Evolutionary conservation across 2,113 vertebrate species (phyloP).

Genomic region (Microtus oregoni): DNA sequence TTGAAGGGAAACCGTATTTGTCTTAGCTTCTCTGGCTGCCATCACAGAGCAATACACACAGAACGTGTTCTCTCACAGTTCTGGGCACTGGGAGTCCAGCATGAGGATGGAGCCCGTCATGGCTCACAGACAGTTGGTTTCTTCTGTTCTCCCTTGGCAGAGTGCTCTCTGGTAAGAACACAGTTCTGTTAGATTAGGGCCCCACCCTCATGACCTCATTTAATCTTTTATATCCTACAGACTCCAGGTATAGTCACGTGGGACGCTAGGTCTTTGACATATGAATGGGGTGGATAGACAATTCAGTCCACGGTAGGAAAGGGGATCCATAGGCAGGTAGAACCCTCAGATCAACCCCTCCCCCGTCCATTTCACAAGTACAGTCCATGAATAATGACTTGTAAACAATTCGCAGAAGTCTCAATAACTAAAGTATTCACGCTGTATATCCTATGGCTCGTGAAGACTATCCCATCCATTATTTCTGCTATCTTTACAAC

Average conservation of each 20-base stretch:
- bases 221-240: not conserved
- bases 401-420: not conserved
- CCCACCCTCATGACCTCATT: not conserved
- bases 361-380: not conserved
- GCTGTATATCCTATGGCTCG: not conserved
- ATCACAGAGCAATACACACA: constrained; percentile 23
- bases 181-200: not conserved
- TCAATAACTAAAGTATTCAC: not conserved
- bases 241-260: not conserved
- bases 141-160: not conserved
- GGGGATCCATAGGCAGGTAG: not conserved
- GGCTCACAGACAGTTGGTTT: not conserved
- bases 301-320: not conserved
- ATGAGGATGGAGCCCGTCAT: not conserved
- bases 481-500: not conserved
- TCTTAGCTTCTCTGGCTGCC: constrained; percentile 51
- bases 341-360: not conserved
- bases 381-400: not conserved
- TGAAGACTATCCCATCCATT: not conserved
- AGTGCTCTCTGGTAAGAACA: not conserved
- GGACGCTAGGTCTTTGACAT: not conserved
- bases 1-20: constrained; percentile 44
- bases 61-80: constrained; percentile 34
- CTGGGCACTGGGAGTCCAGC: not conserved
- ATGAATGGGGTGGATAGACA: not conserved